Conservation (phyloP, 2,797 vertebrate species). For the Hozukius guyotensis region DNA sequence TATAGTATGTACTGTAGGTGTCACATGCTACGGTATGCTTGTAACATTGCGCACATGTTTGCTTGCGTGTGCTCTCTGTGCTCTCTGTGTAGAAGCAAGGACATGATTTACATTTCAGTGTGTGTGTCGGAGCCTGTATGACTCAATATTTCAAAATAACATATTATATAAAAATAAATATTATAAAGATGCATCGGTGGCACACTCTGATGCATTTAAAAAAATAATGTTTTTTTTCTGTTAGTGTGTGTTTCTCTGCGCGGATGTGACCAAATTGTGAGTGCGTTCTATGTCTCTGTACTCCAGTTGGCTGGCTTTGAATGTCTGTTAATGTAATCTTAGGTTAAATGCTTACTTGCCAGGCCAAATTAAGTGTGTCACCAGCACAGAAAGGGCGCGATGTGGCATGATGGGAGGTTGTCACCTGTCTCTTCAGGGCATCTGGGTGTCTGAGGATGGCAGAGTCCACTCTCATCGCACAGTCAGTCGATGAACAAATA, state of each 20-base stretch:
- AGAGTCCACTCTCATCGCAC: constrained; percentile 27
- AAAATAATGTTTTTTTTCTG: neutral
- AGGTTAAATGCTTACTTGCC: constrained; percentile 78
- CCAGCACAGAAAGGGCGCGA: constrained; percentile 43
- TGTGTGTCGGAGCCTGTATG: neutral
- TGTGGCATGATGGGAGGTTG: constrained; percentile 75
- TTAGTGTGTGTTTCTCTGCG: neutral
- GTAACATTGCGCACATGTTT: neutral
- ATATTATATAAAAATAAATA: neutral
- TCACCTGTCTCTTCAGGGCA: constrained; percentile 75
- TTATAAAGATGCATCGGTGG: neutral
- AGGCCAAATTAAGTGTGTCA: constrained; percentile 71
- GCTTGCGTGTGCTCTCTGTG: neutral
- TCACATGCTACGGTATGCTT: constrained; percentile 15
- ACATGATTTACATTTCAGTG: neutral
- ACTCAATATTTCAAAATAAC: neutral
- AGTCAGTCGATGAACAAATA: constrained; percentile 3
- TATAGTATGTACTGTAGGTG: neutral
- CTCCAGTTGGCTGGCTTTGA: constrained; percentile 45
- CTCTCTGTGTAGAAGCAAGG: neutral
- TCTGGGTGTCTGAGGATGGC: constrained; percentile 51
- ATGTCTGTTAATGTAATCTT: constrained; percentile 64
- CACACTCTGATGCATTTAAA: neutral
- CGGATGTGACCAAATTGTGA: neutral
- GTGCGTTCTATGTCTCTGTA: constrained; percentile 5